These are phyloP conservation scores for Zaprionus taronus DNA, from an alignment of 1,140 invertebrate species.

Conservation along the genomic window DNA sequence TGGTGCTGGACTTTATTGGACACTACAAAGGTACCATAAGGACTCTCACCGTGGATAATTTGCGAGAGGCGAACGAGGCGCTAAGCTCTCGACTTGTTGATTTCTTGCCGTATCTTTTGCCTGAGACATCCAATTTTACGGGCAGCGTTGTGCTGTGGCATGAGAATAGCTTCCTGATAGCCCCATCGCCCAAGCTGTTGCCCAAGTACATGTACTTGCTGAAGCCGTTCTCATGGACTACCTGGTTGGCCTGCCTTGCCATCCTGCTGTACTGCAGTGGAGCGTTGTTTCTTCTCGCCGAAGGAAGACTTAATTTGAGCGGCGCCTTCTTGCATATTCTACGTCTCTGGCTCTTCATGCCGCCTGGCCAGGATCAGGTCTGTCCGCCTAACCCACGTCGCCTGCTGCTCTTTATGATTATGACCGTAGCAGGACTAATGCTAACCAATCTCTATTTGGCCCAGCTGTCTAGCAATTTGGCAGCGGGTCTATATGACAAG, in stretches of 20 bases:
- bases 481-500: constrained; percentile 56
- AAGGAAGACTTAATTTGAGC: constrained; percentile 13
- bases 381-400: constrained; percentile 18
- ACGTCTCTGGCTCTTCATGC: constrained; percentile 38
- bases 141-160: constrained; percentile 54
- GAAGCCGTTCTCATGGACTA: constrained; percentile 34
- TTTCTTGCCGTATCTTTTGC: constrained; percentile 57
- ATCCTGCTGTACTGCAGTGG: constrained; percentile 56
- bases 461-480: constrained; percentile 50
- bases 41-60: not conserved
- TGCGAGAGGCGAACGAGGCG: constrained; percentile 30
- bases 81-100: constrained; percentile 47
- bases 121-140: constrained; percentile 38
- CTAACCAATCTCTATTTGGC: constrained; percentile 65
- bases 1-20: constrained; percentile 52
- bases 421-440: constrained; percentile 52
- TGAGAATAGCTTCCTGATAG: constrained; percentile 58
- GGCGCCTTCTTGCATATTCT: constrained; percentile 49
- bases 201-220: constrained; percentile 50
- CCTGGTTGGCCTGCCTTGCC: constrained; percentile 43
- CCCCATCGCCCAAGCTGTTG: constrained; percentile 42
- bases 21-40: constrained; percentile 54
- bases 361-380: constrained; percentile 20
- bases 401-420: constrained; percentile 37
- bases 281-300: constrained; percentile 32